These are phyloP conservation scores for Tragulus kanchil DNA, from an alignment of 2,113 vertebrate species.

Conservation along the genomic window DNA sequence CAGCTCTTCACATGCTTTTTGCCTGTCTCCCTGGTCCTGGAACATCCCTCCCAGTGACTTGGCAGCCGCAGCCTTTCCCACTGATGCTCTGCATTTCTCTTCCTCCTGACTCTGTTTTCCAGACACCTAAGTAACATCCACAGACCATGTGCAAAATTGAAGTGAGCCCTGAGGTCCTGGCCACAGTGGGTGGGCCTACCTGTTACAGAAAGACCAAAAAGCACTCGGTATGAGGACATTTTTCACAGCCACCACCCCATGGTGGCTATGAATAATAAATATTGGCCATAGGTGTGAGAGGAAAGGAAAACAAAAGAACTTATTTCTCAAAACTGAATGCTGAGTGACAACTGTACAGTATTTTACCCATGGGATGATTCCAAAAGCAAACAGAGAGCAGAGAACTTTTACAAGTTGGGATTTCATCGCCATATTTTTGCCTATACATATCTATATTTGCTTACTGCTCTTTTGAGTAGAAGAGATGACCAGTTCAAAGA, in stretches of 20 bases:
- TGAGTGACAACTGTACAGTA: neutral
- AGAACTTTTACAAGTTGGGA: neutral
- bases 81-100: neutral
- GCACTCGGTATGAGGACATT: neutral
- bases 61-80: neutral
- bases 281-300: neutral
- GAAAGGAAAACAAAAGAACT: neutral
- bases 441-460: neutral
- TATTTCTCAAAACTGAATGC: slow-evolving; percentile 49
- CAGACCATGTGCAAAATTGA: neutral
- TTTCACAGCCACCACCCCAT: neutral
- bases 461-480: neutral
- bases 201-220: neutral
- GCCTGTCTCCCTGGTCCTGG: neutral
- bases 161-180: neutral
- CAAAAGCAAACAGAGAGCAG: neutral
- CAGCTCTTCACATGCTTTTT: neutral
- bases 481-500: neutral
- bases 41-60: neutral
- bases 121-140: neutral
- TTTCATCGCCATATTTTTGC: neutral
- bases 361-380: slow-evolving; percentile 32
- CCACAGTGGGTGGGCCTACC: neutral
- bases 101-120: neutral
- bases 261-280: slow-evolving; percentile 1